phyloP scores from a whole-genome alignment of 2,113 vertebrate genomes.

The Arizona elegans region DNA sequence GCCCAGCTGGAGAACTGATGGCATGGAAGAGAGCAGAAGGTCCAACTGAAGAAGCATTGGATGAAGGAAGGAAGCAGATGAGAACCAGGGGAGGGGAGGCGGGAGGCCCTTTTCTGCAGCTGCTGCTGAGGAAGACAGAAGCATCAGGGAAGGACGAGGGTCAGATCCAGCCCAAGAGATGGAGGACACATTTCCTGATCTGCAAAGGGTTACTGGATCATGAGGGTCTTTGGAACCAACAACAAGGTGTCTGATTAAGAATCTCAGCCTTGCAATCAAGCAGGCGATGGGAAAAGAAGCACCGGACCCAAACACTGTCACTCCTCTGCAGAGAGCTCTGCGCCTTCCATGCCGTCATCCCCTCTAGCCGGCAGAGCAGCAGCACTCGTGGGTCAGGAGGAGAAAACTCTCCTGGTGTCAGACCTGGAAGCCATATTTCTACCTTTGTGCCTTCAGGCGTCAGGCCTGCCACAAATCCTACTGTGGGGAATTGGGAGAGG shows the following conservation, averaged over 20 bases:
- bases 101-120: not conserved
- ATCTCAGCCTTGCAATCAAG: not conserved
- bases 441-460: too few species aligned
- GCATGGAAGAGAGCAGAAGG: not conserved
- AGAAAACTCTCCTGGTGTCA: not conserved
- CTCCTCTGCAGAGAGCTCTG: not conserved
- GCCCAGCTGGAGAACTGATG: not conserved
- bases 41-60: not conserved
- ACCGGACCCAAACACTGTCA: rapidly evolving
- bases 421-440: too few species aligned
- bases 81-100: not conserved
- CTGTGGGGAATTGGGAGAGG: too few species aligned
- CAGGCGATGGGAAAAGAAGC: not conserved
- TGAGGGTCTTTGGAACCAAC: not conserved
- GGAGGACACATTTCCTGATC: not conserved
- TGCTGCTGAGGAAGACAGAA: not conserved
- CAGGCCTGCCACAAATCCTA: too few species aligned
- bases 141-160: not conserved
- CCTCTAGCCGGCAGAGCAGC: not conserved
- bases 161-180: not conserved
- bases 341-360: not conserved
- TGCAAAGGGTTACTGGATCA: not conserved
- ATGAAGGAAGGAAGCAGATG: not conserved
- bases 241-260: not conserved
- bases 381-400: not conserved